These are phyloP conservation scores for Papilio machaon DNA, from an alignment of 1,140 invertebrate genomes.

Conservation along the genomic window DNA sequence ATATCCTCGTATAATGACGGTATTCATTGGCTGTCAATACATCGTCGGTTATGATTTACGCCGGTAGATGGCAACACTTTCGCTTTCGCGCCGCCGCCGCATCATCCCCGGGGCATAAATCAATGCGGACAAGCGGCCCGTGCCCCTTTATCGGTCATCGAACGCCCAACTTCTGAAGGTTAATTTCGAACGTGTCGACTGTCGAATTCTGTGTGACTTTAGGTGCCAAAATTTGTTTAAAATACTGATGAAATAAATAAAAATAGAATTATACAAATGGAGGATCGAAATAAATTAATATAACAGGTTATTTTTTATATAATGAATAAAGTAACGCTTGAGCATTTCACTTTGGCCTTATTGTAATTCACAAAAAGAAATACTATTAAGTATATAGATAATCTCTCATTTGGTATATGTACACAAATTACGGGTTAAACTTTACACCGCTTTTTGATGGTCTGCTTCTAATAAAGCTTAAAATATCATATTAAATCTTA, in stretches of 20 bases:
- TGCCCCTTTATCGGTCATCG: slow-evolving; percentile 50
- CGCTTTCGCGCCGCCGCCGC: slow-evolving; percentile 59
- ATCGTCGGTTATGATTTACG: slow-evolving; percentile 72
- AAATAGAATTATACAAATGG: not conserved
- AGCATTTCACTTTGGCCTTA: no score
- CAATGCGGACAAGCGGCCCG: slow-evolving; percentile 63
- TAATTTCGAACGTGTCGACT: slow-evolving; percentile 35
- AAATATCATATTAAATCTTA: no score
- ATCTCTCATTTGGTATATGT: no score
- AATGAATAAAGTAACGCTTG: no score
- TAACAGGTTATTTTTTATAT: no score
- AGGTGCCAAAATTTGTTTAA: not conserved
- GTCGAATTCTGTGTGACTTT: slow-evolving; percentile 18
- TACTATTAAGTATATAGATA: no score
- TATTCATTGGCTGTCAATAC: slow-evolving; percentile 78
- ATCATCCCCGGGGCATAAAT: slow-evolving; percentile 72
- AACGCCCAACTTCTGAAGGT: slow-evolving; percentile 33
- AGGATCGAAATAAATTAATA: no score
- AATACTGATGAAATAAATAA: not conserved
- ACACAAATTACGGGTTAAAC: not conserved
- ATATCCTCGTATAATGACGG: slow-evolving; percentile 66
- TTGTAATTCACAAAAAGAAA: no score
- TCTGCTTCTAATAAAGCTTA: not conserved
- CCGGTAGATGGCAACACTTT: slow-evolving; percentile 66
- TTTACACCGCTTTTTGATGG: not conserved